Conservation (phyloP, 2,113 vertebrate species). For the Plestiodon gilberti region DNA sequence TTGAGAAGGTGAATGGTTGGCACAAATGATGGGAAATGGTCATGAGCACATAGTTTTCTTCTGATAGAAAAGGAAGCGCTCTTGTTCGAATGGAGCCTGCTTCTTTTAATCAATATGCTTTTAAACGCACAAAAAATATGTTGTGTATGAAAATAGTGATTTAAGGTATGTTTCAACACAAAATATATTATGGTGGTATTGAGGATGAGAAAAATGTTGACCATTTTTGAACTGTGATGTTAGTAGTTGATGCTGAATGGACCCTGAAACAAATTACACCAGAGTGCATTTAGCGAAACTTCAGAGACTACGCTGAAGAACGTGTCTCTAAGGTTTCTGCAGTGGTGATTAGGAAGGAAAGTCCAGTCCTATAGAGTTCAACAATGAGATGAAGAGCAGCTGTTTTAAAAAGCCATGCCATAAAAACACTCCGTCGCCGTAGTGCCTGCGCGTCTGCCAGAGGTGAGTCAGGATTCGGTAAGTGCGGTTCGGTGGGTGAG, state of each 20-base stretch:
- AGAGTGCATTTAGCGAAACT: not conserved
- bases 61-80: not conserved
- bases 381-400: not conserved
- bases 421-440: no score
- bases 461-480: no score
- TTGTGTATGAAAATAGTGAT: not conserved
- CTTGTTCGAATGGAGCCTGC: not conserved
- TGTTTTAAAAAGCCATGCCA: conserved; percentile 16
- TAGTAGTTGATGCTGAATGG: not conserved
- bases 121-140: not conserved
- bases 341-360: not conserved
- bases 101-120: not conserved
- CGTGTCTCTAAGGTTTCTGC: not conserved
- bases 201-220: not conserved
- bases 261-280: not conserved
- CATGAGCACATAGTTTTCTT: not conserved
- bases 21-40: not conserved
- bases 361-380: not conserved
- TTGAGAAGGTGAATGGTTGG: not conserved
- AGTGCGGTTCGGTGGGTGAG: no score
- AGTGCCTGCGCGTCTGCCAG: no score
- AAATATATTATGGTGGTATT: not conserved
- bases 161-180: not conserved
- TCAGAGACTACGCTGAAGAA: not conserved
- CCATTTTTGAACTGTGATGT: not conserved